Evolutionary conservation across 2,113 vertebrate species (phyloP).

Genomic region (Otis tarda): DNA sequence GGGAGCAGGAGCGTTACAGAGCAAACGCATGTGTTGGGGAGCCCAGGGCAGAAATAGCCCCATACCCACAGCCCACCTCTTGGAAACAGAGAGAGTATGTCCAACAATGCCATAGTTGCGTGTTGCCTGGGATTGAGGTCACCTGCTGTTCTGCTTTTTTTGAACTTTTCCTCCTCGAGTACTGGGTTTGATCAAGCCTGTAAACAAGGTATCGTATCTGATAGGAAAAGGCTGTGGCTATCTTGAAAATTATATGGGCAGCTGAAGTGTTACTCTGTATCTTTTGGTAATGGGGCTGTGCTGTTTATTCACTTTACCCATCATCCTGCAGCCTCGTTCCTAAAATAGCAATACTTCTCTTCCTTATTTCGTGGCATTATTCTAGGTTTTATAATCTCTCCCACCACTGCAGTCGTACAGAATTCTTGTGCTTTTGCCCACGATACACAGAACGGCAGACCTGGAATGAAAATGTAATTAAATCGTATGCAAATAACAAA

Average conservation of each 20-base stretch:
- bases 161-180: not conserved
- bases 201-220: not conserved
- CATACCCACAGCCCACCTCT: not conserved
- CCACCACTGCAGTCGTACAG: constrained; percentile 3
- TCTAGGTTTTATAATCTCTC: constrained; percentile 13
- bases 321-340: not conserved
- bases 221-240: not conserved
- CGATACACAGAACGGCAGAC: not conserved
- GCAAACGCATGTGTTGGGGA: not conserved
- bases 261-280: not conserved
- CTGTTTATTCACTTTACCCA: not conserved
- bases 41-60: not conserved
- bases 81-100: not conserved
- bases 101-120: not conserved
- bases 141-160: not conserved
- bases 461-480: constrained; percentile 66
- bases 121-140: not conserved
- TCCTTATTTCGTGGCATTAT: not conserved
- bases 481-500: constrained; percentile 69
- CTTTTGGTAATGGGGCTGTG: not conserved
- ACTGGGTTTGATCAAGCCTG: not conserved
- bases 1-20: not conserved
- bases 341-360: not conserved
- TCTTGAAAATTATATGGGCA: not conserved
- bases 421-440: constrained; percentile 37